Conservation (phyloP, 2,888 invertebrate genomes). For the Euclidia mi region DNA sequence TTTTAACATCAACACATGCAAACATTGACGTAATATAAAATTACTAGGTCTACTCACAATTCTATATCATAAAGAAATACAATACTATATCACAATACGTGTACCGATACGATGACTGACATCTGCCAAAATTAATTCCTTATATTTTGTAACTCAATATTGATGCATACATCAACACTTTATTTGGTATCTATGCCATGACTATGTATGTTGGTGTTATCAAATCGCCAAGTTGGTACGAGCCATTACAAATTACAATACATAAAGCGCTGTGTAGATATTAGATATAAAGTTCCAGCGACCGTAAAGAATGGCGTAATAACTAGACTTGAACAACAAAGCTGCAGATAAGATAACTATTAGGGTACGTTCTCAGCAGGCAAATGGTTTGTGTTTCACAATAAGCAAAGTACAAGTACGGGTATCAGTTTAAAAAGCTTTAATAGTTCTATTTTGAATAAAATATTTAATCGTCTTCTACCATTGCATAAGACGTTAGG, state of each 20-base stretch:
- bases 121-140: slow-evolving; percentile 69
- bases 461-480: too few species aligned
- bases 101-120: slow-evolving; percentile 56
- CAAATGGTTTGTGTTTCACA: too few species aligned
- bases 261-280: slow-evolving; percentile 8
- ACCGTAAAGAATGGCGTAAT: slow-evolving; percentile 19
- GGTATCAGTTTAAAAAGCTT: too few species aligned
- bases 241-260: slow-evolving; percentile 1
- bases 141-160: slow-evolving; percentile 70
- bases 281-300: slow-evolving; percentile 16
- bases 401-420: too few species aligned
- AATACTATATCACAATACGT: slow-evolving; percentile 38
- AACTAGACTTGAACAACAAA: slow-evolving; percentile 3
- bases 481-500: too few species aligned
- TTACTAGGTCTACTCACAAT: too few species aligned
- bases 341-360: slow-evolving; percentile 10
- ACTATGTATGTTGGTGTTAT: background rate
- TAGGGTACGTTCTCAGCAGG: background rate
- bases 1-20: too few species aligned
- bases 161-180: slow-evolving; percentile 50
- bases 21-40: too few species aligned
- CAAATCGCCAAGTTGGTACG: background rate
- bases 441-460: too few species aligned
- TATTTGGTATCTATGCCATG: slow-evolving; percentile 41
- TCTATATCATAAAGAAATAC: slow-evolving; percentile 6